Evolutionary conservation across 2,797 vertebrate species (phyloP).

Genomic region (Apodemus agrarius): DNA sequence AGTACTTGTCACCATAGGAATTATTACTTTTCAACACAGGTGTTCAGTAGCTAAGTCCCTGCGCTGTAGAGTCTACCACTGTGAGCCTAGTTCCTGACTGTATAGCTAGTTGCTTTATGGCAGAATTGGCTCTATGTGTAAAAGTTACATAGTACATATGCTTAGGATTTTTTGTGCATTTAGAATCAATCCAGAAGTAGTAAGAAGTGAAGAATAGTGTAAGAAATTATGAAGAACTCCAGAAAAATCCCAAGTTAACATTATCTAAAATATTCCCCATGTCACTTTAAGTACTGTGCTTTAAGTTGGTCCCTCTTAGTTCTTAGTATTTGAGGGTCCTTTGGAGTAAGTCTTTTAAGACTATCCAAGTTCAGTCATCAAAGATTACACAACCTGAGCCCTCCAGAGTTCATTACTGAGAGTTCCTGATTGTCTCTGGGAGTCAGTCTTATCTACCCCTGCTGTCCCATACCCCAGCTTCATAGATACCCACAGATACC

Average conservation of each 20-base stretch:
- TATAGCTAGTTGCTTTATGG: background rate
- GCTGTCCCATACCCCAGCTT: background rate
- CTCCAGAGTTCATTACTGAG: background rate
- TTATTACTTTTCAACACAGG: slow-evolving; percentile 36
- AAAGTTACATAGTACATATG: slow-evolving; percentile 5
- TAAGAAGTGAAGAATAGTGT: background rate
- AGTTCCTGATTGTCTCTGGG: slow-evolving; percentile 3
- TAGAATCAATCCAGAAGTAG: slow-evolving; percentile 47
- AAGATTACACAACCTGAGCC: slow-evolving; percentile 2
- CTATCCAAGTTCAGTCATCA: slow-evolving; percentile 1
- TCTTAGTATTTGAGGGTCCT: slow-evolving; percentile 7
- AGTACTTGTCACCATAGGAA: background rate
- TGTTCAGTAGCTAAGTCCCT: background rate
- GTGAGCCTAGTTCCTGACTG: background rate
- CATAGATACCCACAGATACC: too few relatives aligned
- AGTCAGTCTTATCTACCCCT: background rate
- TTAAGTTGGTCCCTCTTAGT: background rate
- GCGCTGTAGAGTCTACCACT: background rate
- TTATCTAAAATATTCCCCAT: background rate
- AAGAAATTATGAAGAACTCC: slow-evolving; percentile 1
- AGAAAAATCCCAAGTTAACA: slow-evolving; percentile 39
- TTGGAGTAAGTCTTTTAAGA: background rate
- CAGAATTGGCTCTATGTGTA: slow-evolving; percentile 25
- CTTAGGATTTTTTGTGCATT: slow-evolving; percentile 48
- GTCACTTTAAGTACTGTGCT: background rate